Conservation (phyloP, 2,797 vertebrate genomes). For the Urocyon cinereoargenteus region DNA sequence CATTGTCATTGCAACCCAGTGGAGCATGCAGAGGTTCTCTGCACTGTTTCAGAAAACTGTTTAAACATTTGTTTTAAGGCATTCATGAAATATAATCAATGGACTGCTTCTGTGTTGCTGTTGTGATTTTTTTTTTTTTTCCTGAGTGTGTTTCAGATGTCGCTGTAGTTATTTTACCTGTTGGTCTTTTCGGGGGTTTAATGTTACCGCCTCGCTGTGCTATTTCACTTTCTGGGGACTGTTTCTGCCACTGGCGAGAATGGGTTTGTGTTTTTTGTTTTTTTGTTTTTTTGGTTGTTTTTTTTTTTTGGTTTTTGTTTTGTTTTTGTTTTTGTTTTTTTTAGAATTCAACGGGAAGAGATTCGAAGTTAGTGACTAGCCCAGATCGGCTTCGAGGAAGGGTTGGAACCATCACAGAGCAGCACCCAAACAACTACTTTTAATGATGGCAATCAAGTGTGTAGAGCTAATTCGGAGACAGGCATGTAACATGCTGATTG, state of each 20-base stretch:
- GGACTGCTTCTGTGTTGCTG: constrained; percentile 76
- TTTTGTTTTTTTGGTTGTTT: no score
- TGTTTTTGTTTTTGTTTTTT: not conserved
- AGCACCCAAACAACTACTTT: constrained; percentile 86
- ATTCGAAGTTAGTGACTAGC: constrained; percentile 83
- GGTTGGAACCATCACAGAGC: constrained; percentile 78
- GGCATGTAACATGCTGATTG: constrained; percentile 88
- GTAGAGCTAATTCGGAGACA: constrained; percentile 86
- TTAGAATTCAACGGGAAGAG: constrained; percentile 64
- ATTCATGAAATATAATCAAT: constrained; percentile 88
- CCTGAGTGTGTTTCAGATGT: constrained; percentile 29
- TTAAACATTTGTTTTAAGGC: constrained; percentile 92
- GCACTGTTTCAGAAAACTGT: constrained; percentile 86
- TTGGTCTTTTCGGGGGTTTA: constrained; percentile 79
- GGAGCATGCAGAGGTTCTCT: constrained; percentile 88
- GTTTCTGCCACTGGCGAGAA: not conserved
- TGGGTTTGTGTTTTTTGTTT: not conserved
- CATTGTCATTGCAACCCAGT: constrained; percentile 90
- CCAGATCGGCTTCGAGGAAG: constrained; percentile 43
- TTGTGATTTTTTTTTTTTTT: not conserved
- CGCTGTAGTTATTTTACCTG: constrained; percentile 81
- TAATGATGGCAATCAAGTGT: constrained; percentile 88
- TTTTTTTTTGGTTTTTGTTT: no score
- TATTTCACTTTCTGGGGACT: constrained; percentile 48
- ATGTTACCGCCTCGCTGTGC: not conserved